Conservation (phyloP, 2,797 vertebrate species). For the Gadopsis marmoratus region DNA sequence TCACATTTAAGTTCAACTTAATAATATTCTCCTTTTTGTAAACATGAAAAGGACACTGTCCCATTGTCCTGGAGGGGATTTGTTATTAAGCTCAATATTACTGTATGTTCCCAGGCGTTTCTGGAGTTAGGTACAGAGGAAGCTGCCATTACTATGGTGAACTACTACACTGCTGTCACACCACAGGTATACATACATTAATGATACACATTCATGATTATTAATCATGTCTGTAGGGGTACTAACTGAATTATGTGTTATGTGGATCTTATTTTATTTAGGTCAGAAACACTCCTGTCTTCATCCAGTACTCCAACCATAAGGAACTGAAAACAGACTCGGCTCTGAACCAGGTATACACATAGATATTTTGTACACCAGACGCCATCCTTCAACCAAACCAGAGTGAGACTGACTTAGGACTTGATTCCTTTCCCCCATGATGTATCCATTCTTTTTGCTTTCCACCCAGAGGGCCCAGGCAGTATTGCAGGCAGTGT, state of each 20-base stretch:
- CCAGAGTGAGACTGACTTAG: not conserved
- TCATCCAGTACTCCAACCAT: constrained; percentile 98
- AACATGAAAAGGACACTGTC: not conserved
- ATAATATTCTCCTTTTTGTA: not conserved
- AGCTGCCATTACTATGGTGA: constrained; percentile 98
- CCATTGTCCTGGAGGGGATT: not conserved
- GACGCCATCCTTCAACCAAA: not conserved
- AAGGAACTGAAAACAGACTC: constrained; percentile 98
- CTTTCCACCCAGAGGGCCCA: constrained; percentile 90
- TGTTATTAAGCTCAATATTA: not conserved
- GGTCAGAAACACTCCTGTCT: constrained; percentile 96
- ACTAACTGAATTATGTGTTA: not conserved
- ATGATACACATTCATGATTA: not conserved
- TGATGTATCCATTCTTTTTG: not conserved
- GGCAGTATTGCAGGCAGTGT: constrained; percentile 96
- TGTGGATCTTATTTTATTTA: constrained; percentile 76
- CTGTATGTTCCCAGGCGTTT: constrained; percentile 88
- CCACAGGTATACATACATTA: constrained; percentile 79
- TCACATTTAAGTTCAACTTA: not conserved
- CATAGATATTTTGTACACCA: not conserved
- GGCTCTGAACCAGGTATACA: constrained; percentile 94
- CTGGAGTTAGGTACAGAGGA: constrained; percentile 97
- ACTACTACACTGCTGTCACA: constrained; percentile 95
- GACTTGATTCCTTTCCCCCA: not conserved
- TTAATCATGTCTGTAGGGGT: not conserved